Evolutionary conservation across 2,888 invertebrate species (phyloP), one percentile per base, ranked within the genome.

Genomic region (Acheta domesticus): DNA sequence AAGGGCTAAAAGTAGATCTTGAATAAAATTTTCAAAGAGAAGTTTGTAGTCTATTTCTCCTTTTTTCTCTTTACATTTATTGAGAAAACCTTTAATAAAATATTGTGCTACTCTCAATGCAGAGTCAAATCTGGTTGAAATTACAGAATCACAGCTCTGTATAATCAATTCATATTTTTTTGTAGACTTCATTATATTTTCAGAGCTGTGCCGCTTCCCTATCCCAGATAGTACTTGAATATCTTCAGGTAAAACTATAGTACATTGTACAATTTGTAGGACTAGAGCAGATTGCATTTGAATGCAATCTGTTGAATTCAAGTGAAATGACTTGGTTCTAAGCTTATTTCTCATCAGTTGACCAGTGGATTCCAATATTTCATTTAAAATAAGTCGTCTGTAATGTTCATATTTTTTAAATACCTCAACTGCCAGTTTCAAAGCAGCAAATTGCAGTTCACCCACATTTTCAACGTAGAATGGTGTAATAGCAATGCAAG

Each of bases 1-100:
- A 49, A 91, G 89, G 11, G 90, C 89, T 11, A 88, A 85, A 62
- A 91, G 85, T 73, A 91, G 85, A 86, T 91, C 91, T 83, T 90
- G 89, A 48, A 91, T 88, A 86, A 91, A 91, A 83, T 89, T 89
- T 83, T 91, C 91, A 86, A 91, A 91, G 77, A 76, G 20, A 76
- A 48, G 5, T 62, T n/a, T 14, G n/a, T n/a, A 62, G 5, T 62
- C 62, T n/a, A 62, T n/a, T 62, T 62, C 62, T 19, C n/a, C 62
- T 12, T 11, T 62, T 19, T 62, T 62, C 62, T 62, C n/a, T n/a
- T 19, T 12, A 62, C 62, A 62, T 11, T 62, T 62, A n/a, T 62
- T 62, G 62, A 62, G 16, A 62, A 62, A 62, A 11, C 62, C 8
- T 19, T 62, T 62, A 62, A 62, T 3, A 5, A 62, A 62, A 62